These are phyloP conservation scores for Xiphorhynchus erythropygius DNA, from an alignment of 2,797 vertebrate genomes.

Conservation along the genomic window DNA sequence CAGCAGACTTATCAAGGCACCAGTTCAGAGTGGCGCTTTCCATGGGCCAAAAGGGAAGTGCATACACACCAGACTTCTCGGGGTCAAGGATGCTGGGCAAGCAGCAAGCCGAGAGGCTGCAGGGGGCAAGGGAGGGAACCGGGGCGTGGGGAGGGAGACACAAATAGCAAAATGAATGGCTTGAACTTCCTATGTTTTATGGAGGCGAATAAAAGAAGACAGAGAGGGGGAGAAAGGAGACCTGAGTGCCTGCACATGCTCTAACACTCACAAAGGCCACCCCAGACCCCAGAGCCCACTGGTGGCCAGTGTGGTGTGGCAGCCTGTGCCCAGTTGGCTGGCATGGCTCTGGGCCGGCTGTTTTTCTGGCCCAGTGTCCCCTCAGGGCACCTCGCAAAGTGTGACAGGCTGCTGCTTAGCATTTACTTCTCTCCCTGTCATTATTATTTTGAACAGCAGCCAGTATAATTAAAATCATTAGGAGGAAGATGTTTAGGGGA, in stretches of 20 bases:
- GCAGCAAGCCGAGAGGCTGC: conserved; percentile 50
- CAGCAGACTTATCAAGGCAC: conserved; percentile 70
- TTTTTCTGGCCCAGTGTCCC: neutral
- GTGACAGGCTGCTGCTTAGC: neutral
- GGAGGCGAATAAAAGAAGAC: neutral
- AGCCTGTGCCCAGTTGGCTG: neutral
- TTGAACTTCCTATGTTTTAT: conserved; percentile 66
- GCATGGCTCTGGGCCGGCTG: neutral
- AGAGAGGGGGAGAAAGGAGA: conserved; percentile 12
- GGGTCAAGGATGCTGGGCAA: conserved; percentile 77
- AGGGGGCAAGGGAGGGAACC: conserved; percentile 52
- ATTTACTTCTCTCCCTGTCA: neutral
- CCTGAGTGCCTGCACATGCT: neutral
- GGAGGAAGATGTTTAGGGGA: conserved; percentile 23
- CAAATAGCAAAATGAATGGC: conserved; percentile 74
- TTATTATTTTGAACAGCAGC: conserved; percentile 32
- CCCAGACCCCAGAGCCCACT: neutral
- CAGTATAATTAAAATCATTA: neutral
- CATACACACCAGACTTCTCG: conserved; percentile 67
- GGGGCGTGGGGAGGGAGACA: conserved; percentile 53
- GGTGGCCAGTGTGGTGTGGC: rapidly evolving
- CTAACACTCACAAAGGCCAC: neutral
- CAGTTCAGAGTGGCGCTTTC: conserved; percentile 67
- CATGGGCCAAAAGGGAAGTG: conserved; percentile 79
- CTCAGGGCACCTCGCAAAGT: rapidly evolving